Evolutionary conservation across 1,140 invertebrate species (phyloP).

Genomic region (Drosophila melanogaster): DNA sequence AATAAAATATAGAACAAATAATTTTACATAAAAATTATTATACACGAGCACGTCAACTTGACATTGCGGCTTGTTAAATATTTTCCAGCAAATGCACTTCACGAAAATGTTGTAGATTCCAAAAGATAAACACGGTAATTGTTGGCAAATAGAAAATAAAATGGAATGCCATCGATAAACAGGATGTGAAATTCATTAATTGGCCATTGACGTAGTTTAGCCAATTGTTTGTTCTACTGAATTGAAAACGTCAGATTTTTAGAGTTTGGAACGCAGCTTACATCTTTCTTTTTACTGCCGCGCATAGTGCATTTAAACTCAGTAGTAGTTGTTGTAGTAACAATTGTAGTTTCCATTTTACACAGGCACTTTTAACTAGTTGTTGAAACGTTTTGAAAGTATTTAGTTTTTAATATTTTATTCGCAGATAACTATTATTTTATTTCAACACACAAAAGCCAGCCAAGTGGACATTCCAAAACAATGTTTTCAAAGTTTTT

Average conservation of each 20-base stretch:
- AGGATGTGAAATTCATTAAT: conserved; percentile 61
- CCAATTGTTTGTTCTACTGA: conserved; percentile 26
- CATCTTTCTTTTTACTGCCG: conserved; percentile 60
- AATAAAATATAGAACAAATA: neutral
- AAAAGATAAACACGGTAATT: conserved; percentile 25
- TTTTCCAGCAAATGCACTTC: conserved; percentile 25
- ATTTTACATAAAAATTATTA: neutral
- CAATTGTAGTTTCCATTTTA: conserved; percentile 67
- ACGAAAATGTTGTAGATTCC: conserved; percentile 19
- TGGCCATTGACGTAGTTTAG: conserved; percentile 60
- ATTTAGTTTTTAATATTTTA: neutral
- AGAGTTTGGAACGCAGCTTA: conserved; percentile 40
- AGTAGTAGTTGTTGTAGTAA: conserved; percentile 65
- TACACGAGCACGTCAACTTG: conserved; percentile 17
- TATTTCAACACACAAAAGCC: conserved; percentile 3
- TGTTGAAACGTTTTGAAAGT: neutral
- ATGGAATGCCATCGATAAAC: conserved; percentile 55
- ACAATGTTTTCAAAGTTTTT: conserved; percentile 1
- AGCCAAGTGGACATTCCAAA: conserved; percentile 10
- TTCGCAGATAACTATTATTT: neutral
- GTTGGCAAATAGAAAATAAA: conserved; percentile 52
- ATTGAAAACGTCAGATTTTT: conserved; percentile 3
- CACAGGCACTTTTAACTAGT: too few relatives aligned
- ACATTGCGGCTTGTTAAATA: conserved; percentile 46
- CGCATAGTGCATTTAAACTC: conserved; percentile 48